Evolutionary conservation across 2,888 invertebrate genomes (phyloP).

Genomic region (Heteromurus nitidus): DNA sequence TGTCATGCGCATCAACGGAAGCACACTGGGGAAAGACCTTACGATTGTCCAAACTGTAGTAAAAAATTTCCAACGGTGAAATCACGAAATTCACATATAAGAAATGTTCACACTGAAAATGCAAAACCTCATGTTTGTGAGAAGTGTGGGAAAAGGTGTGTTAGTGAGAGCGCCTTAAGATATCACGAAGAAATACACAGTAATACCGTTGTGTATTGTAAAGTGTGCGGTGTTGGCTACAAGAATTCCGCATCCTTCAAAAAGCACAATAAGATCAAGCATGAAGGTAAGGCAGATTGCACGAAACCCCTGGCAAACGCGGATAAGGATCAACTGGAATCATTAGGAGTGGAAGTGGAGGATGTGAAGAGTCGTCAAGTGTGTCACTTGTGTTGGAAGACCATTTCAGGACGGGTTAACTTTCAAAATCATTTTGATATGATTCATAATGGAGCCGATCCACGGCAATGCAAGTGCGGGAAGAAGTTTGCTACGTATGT

Average conservation of each 20-base stretch:
- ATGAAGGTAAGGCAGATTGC: conserved; percentile 31
- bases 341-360: not conserved
- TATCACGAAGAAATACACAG: conserved; percentile 19
- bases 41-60: not conserved
- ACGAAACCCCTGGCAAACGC: conserved; percentile 18
- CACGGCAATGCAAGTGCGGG: conserved; percentile 24
- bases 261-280: conserved; percentile 31
- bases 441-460: conserved; percentile 7
- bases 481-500: conserved; percentile 13
- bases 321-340: not conserved
- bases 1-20: conserved; percentile 3
- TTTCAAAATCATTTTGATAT: conserved; percentile 26
- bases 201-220: conserved; percentile 27
- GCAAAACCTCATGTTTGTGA: conserved; percentile 10
- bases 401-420: not conserved
- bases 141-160: conserved; percentile 8
- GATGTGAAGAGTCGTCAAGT: not conserved
- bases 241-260: not conserved
- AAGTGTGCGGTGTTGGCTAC: conserved; percentile 10
- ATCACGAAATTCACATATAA: conserved; percentile 7
- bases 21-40: conserved; percentile 42
- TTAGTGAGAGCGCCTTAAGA: not conserved
- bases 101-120: not conserved
- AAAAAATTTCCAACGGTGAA: not conserved
- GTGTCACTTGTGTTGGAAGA: conserved; percentile 46